Evolutionary conservation across 2,113 vertebrate species (phyloP), one percentile per base, ranked within the genome.

Genomic region (Andinoacara biseriatus): DNA sequence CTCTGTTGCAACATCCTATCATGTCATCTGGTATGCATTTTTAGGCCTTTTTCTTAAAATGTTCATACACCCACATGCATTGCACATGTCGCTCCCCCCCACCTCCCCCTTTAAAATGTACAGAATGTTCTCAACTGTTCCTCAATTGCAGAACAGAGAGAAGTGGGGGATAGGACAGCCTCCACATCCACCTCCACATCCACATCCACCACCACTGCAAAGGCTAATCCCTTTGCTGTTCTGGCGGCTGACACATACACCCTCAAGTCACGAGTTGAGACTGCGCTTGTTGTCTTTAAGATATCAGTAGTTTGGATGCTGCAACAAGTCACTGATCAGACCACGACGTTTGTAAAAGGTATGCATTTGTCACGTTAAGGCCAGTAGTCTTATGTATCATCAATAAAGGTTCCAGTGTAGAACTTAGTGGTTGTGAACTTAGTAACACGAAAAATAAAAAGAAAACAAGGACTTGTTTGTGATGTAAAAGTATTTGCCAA

Each of bases 41-140:
- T 31, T 17, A 13, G 67, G 17, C 46, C 20, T 10, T 29, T 29
- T 76, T 3, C 2, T 22, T 26, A 72, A 7, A 69, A 8, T 43
- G 29, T 35, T 54, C 17, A 33, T 1, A 49, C 1, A 26, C 10
- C 3, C 3, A 14, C 2, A 3, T 78, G 40, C 46, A 62, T 76
- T 46, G 56, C 10, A 65, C 26, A 40, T 60, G 40, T 43, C 31
- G 17, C 24, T 26, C 8, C 14, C 20, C 54, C 76, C 20, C 62
- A 35, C 18, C 58, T 29, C 31, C 58, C 79, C 67, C 43, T 72
- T 80, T 40, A 61, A 76, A 72, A 43, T 77, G 94, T 74, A 96
- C 95, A 95, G 58, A 90, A 91, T 86, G 95, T 94, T 91, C 93
- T 91, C 58, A 56, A 57, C 89, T 85, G 92, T 92, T 93, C 87